Base-by-base conservation (phyloP, 1,140 invertebrate genomes). In the Aphis gossypii region DNA sequence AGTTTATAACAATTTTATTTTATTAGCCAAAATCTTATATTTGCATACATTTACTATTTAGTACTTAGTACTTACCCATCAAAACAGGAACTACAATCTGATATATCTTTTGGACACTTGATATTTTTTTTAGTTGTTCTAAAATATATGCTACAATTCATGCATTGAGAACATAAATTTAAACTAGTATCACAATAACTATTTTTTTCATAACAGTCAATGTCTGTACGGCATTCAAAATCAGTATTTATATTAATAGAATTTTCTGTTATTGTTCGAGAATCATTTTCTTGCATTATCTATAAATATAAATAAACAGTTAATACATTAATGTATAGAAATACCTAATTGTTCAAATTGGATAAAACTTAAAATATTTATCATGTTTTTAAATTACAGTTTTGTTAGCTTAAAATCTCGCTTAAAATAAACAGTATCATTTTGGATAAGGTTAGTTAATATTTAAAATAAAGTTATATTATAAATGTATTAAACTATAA, bases 141-240 rank as follows among this genome's bases (percentile, higher is more conserved):
- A 38, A 92, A 92, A 83, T 92, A 92, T 23, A 92, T 48, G 44
- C 68, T 51, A 83, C 90, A 92, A n/a, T 92, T 92, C 18, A 92
- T n/a, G 83, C 90, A 92, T 38, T 92, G 90, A 23, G 90, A 92
- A 51, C 90, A 92, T 51, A 92, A 83, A 83, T 92, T 92, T 83
- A 92, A 82, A 51, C 23, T 48, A 83, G 25, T 83, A 92, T 92
- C 68, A 30, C 90, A 92, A 51, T 82, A 92, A 76, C 46, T 82
- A 23, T 92, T 83, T n/a, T 14, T 46, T 48, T 76, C 46, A 48
- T 25, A 35, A 83, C 90, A 92, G 23, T 92, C 90, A 25, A 21
- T 51, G 38, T 92, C 90, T 51, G 68, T 83, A 83, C 18, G 46
- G 51, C 90, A 92, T 51, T 92, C 90, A 83, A 83, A 48, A 9